A percentile compares a stretch with the other conserved stretches of the same genome.
Evolutionary conservation across 2,888 invertebrate species (phyloP).

Genomic region (Branchipolynoe longqiensis): DNA sequence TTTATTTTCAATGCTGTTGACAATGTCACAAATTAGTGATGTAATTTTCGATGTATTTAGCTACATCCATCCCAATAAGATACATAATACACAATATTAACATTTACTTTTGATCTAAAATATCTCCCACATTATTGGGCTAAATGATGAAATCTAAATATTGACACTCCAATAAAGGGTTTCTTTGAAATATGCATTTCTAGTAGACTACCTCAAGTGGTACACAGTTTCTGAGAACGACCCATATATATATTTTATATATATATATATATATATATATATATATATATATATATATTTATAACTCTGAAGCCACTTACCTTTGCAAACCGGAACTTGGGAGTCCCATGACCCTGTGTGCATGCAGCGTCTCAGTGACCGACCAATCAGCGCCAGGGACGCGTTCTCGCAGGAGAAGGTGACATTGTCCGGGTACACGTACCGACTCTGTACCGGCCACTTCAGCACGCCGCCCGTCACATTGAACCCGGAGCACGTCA

Average conservation of each 20-base stretch:
- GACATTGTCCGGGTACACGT: constrained; percentile 38
- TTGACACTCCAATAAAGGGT: too few relatives aligned
- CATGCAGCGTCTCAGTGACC: not conserved
- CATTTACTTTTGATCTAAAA: too few relatives aligned
- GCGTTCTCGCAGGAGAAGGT: constrained; percentile 20
- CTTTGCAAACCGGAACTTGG: constrained; percentile 23
- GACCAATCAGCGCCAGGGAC: constrained; percentile 39
- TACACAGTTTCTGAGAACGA: not conserved
- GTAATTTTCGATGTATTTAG: too few relatives aligned
- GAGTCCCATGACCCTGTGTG: constrained; percentile 34
- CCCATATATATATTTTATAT: not conserved
- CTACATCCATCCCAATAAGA: too few relatives aligned
- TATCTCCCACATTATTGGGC: too few relatives aligned
- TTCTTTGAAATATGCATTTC: too few relatives aligned
- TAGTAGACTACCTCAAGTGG: not conserved
- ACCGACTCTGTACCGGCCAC: constrained; percentile 3
- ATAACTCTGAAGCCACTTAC: not conserved
- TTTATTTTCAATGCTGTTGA: too few relatives aligned
- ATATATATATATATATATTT: not conserved
- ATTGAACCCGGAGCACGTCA: constrained; percentile 6
- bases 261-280: not conserved
- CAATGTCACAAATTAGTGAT: too few relatives aligned
- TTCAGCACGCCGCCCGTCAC: constrained; percentile 6
- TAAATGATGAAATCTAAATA: too few relatives aligned
- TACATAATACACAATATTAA: too few relatives aligned